Conservation (phyloP, 1,140 invertebrate species). For the Cydia amplana region DNA sequence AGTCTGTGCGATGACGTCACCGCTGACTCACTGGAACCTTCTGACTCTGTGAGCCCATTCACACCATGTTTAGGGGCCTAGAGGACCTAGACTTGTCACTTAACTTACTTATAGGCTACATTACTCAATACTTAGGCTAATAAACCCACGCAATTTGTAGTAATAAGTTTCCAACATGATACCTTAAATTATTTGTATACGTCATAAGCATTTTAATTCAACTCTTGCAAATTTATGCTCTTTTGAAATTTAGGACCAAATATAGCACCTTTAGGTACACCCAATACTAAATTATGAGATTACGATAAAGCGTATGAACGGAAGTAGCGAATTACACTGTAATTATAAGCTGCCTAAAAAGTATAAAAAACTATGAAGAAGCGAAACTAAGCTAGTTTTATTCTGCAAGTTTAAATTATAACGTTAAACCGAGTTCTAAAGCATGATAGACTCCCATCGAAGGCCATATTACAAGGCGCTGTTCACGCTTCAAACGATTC, state of each 20-base stretch:
- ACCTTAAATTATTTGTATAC: neutral
- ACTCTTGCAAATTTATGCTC: neutral
- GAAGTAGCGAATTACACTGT: neutral
- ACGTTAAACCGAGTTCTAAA: constrained; percentile 8
- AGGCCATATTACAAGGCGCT: constrained; percentile 7
- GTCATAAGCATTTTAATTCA: neutral
- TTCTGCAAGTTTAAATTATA: neutral
- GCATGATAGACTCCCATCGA: constrained; percentile 10
- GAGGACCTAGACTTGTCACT: neutral
- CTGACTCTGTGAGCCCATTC: constrained; percentile 35
- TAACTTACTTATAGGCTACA: neutral
- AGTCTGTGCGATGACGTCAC: constrained; percentile 38
- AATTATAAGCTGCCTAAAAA: neutral
- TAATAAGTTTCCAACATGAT: neutral
- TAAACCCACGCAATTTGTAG: constrained; percentile 5
- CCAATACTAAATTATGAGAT: neutral
- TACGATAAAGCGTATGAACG: neutral
- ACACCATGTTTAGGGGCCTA: constrained; percentile 23
- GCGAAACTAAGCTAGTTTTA: neutral
- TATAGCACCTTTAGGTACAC: neutral
- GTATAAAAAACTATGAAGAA: neutral
- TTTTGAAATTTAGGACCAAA: neutral
- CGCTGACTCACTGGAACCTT: constrained; percentile 40
- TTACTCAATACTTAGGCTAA: neutral
- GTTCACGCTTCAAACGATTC: constrained; percentile 8